phyloP scores from a whole-genome alignment of 2,797 vertebrate genomes.

The Parambassis ranga region DNA sequence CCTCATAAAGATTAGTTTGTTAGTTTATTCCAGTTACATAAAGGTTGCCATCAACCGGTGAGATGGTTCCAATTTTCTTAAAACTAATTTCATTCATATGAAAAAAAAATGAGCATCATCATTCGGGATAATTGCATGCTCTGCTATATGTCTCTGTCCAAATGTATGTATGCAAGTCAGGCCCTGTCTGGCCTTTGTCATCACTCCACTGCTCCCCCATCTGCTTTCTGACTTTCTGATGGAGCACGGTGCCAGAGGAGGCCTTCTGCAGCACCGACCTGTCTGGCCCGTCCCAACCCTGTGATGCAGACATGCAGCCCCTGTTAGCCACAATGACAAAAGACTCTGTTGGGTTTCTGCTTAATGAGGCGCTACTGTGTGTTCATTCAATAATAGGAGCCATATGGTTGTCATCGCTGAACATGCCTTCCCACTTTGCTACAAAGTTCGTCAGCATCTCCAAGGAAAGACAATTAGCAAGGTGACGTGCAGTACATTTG shows the following conservation, averaged over 20 bases:
- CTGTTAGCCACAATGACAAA: slow-evolving; percentile 69
- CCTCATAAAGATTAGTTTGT: too few relatives aligned
- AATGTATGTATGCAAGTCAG: slow-evolving; percentile 7
- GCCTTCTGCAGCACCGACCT: slow-evolving; percentile 33
- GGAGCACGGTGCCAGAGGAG: slow-evolving; percentile 34
- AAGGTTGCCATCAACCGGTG: too few relatives aligned
- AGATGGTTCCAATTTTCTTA: too few relatives aligned
- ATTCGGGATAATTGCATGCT: neutral
- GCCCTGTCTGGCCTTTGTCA: slow-evolving; percentile 8
- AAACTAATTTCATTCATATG: too few relatives aligned
- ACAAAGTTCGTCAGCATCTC: slow-evolving; percentile 53
- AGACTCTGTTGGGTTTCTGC: slow-evolving; percentile 62
- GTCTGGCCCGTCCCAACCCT: slow-evolving; percentile 30
- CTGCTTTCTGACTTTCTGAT: slow-evolving; percentile 51
- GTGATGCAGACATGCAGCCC: slow-evolving; percentile 54
- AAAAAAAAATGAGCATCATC: neutral
- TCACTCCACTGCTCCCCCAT: slow-evolving; percentile 32
- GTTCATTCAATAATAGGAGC: slow-evolving; percentile 67
- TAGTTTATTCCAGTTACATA: too few relatives aligned
- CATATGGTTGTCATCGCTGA: slow-evolving; percentile 70
- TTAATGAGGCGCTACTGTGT: slow-evolving; percentile 70
- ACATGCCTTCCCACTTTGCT: slow-evolving; percentile 64
- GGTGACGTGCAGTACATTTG: slow-evolving; percentile 28
- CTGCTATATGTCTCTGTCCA: neutral
- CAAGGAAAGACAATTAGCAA: slow-evolving; percentile 56